Evolutionary conservation across 2,797 vertebrate genomes (phyloP).

Genomic region (Alectoris magna): DNA sequence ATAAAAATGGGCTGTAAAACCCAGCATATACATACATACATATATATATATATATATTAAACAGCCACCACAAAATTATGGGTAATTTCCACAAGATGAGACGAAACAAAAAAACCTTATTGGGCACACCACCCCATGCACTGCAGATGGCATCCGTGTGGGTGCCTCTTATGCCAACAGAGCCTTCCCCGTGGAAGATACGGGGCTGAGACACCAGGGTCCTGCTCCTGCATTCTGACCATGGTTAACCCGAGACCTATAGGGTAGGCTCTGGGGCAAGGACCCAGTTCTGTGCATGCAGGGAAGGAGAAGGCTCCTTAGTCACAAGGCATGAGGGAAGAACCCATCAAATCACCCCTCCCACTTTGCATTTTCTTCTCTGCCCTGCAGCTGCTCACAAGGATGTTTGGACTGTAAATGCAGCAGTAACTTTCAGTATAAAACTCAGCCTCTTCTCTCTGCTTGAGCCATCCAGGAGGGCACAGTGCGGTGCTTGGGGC

Average conservation of each 20-base stretch:
- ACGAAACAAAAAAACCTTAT: constrained; percentile 24
- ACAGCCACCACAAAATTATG: constrained; percentile 70
- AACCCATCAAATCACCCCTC: constrained; percentile 61
- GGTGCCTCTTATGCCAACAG: neutral
- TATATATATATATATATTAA: constrained; percentile 56
- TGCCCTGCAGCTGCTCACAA: constrained; percentile 50
- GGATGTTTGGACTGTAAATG: constrained; percentile 70
- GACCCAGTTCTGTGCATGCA: neutral
- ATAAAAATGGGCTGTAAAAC: constrained; percentile 81
- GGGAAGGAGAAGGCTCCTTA: constrained; percentile 10
- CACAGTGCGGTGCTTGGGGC: constrained; percentile 41
- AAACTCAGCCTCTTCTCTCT: constrained; percentile 54
- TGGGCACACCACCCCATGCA: neutral
- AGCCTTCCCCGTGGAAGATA: neutral
- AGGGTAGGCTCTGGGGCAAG: neutral
- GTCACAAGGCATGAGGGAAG: constrained; percentile 2
- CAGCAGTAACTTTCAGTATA: constrained; percentile 72
- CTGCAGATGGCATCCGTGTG: neutral
- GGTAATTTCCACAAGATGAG: constrained; percentile 70
- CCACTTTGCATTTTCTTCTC: constrained; percentile 26
- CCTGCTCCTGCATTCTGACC: neutral
- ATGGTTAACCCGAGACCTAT: neutral
- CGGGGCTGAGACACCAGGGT: neutral
- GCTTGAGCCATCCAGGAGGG: constrained; percentile 42
- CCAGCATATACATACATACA: constrained; percentile 57